Evolutionary conservation across 2,888 invertebrate genomes (phyloP).

Genomic region (Ditula angustiorana): DNA sequence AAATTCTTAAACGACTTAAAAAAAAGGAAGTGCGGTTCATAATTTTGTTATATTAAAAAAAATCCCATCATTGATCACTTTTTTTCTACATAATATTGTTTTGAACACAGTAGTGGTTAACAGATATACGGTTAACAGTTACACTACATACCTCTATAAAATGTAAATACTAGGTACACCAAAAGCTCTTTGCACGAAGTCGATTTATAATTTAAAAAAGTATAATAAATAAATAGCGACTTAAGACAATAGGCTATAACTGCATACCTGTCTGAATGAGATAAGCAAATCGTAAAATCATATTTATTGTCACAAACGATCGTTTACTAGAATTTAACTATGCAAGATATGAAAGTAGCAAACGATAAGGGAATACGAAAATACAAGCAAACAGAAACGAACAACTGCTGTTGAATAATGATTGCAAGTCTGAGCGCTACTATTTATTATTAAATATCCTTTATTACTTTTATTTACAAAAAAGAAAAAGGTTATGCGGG

Average conservation of each 20-base stretch:
- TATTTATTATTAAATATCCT: too few species aligned
- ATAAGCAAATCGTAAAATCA: background rate
- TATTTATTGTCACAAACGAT: conserved; percentile 1
- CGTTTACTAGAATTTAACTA: conserved; percentile 1
- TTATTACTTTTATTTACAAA: too few species aligned
- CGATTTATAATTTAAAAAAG: background rate
- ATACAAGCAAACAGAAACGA: background rate
- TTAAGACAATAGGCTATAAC: background rate
- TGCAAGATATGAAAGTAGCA: background rate
- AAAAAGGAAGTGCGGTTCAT: too few species aligned
- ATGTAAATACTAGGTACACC: too few species aligned
- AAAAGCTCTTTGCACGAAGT: background rate
- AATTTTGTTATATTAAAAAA: too few species aligned
- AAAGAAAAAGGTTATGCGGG: too few species aligned
- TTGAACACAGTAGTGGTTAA: too few species aligned
- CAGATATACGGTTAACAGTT: too few species aligned
- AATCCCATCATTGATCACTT: too few species aligned
- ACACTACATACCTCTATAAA: too few species aligned
- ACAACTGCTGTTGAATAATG: background rate
- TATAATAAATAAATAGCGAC: background rate
- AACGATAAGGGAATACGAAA: background rate
- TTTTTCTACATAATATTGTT: too few species aligned
- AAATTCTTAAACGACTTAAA: too few species aligned
- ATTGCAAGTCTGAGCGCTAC: background rate
- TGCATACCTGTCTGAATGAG: background rate